Percentiles rank a stretch among this genome's conserved stretches.
phyloP scores from a whole-genome alignment of 2,113 vertebrate genomes.

The cattle (Bos taurus) region DNA sequence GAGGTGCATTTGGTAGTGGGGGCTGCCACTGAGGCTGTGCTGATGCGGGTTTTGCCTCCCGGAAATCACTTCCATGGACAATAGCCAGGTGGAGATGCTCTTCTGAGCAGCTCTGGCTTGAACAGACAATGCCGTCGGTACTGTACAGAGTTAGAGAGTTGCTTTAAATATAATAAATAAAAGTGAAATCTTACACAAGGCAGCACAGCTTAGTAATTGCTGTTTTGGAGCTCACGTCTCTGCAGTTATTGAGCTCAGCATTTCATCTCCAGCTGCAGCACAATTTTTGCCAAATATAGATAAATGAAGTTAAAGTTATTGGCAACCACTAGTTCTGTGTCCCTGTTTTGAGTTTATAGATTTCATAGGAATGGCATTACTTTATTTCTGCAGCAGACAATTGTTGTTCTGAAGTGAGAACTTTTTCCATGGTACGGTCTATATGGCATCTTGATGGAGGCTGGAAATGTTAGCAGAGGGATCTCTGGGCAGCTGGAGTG shows the following conservation, averaged over 20 bases:
- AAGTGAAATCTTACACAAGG: constrained; percentile 81
- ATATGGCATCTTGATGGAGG: constrained; percentile 25
- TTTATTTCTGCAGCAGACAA: constrained; percentile 70
- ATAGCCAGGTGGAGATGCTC: constrained; percentile 12
- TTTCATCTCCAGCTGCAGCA: constrained; percentile 87
- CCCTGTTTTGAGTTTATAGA: constrained; percentile 81
- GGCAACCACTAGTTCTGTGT: constrained; percentile 79
- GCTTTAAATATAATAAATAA: constrained; percentile 83
- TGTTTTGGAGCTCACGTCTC: constrained; percentile 82
- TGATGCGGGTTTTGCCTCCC: neutral
- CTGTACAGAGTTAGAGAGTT: constrained; percentile 67
- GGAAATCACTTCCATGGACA: neutral
- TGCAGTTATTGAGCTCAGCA: constrained; percentile 84
- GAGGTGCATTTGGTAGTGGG: constrained; percentile 37
- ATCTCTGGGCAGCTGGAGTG: neutral
- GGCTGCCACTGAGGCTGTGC: neutral
- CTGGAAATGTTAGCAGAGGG: constrained; percentile 45
- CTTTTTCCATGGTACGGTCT: constrained; percentile 39
- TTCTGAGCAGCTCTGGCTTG: constrained; percentile 56
- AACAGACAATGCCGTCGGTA: constrained; percentile 62
- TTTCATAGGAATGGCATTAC: constrained; percentile 75
- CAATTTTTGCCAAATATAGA: constrained; percentile 89
- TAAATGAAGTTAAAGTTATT: constrained; percentile 89
- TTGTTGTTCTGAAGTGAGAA: constrained; percentile 59
- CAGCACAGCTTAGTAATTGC: constrained; percentile 81